phyloP scores from a whole-genome alignment of 2,888 invertebrate species.

The Eristalinus aeneus region DNA sequence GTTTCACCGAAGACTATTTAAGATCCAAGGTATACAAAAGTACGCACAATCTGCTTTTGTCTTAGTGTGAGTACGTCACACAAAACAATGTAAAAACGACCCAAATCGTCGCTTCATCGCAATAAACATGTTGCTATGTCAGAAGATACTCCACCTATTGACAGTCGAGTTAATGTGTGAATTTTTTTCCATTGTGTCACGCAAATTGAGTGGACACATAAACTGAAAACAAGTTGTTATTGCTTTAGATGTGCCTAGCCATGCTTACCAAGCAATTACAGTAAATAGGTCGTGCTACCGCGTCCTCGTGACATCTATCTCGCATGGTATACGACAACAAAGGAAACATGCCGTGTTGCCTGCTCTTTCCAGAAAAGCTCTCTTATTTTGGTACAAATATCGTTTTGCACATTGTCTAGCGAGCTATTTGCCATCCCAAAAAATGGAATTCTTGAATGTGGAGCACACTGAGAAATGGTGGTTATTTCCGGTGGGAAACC shows the following conservation, averaged over 20 bases:
- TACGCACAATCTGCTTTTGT: no score
- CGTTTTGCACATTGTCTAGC: not conserved
- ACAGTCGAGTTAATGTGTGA: constrained; percentile 23
- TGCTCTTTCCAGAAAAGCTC: not conserved
- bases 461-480: not conserved
- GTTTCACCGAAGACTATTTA: no score
- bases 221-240: constrained; percentile 1
- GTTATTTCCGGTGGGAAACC: not conserved
- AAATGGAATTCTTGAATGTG: no score
- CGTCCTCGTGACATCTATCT: not conserved
- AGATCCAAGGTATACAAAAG: no score
- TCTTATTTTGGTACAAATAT: not conserved
- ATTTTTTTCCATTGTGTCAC: constrained; percentile 7
- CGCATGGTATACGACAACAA: not conserved
- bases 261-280: constrained; percentile 18
- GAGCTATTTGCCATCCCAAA: not conserved
- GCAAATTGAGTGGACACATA: constrained; percentile 13
- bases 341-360: not conserved
- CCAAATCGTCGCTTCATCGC: not conserved
- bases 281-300: constrained; percentile 2
- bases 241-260: constrained; percentile 3
- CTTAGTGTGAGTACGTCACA: not conserved
- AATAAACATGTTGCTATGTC: not conserved
- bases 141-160: not conserved
- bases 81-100: not conserved